Conservation (phyloP, 2,113 vertebrate species). For the Neoarius graeffei region DNA sequence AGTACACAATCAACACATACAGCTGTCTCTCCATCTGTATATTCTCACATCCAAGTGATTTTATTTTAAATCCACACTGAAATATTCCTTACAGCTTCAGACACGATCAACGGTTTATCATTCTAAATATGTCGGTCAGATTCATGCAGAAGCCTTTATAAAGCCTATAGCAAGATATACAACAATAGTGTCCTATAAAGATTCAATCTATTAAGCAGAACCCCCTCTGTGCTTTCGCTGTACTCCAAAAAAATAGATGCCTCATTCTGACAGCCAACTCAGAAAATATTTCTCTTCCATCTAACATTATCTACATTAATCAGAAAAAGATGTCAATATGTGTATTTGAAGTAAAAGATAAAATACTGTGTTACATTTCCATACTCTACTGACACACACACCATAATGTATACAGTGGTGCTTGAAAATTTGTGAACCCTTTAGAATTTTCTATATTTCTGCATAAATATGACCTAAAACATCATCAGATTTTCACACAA, state of each 20-base stretch:
- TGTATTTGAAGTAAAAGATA: background rate
- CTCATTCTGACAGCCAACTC: slow-evolving; percentile 50
- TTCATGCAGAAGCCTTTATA: slow-evolving; percentile 64
- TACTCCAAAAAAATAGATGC: slow-evolving; percentile 35
- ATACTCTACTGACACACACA: background rate
- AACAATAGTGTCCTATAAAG: slow-evolving; percentile 67
- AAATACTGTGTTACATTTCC: background rate
- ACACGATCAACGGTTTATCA: slow-evolving; percentile 75
- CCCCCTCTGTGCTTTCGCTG: slow-evolving; percentile 59
- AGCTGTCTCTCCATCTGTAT: slow-evolving; percentile 79
- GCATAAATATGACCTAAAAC: no score
- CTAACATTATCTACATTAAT: slow-evolving; percentile 50
- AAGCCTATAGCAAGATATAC: slow-evolving; percentile 66
- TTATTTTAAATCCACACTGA: slow-evolving; percentile 51
- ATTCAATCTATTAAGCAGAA: slow-evolving; percentile 73
- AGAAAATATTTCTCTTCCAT: slow-evolving; percentile 64
- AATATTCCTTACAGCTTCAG: slow-evolving; percentile 74
- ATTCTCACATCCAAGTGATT: slow-evolving; percentile 66
- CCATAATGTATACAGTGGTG: no score
- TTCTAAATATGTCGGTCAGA: slow-evolving; percentile 49
- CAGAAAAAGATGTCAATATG: slow-evolving; percentile 53
- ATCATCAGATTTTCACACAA: no score
- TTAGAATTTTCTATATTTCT: no score
- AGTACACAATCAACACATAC: background rate
- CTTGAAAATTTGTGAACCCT: no score